Evolutionary conservation across 2,797 vertebrate species (phyloP).

Genomic region (Lemur catta): DNA sequence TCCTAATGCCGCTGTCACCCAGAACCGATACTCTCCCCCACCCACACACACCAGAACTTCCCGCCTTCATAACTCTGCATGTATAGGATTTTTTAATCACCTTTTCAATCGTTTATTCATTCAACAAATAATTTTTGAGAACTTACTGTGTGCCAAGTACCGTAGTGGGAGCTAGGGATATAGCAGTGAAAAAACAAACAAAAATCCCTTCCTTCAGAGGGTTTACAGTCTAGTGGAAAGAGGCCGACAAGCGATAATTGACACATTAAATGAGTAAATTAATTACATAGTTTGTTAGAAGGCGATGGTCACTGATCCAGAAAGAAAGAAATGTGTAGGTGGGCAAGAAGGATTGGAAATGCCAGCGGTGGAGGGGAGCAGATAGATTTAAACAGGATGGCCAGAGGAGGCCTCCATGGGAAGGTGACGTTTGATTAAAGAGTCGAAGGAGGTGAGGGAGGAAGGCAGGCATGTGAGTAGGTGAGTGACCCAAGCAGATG

Average conservation of each 20-base stretch:
- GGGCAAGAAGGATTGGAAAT: background rate
- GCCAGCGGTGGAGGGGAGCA: background rate
- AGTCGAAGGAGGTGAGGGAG: background rate
- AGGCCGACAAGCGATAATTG: background rate
- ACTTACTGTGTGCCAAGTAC: background rate
- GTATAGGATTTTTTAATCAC: background rate
- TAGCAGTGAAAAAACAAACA: background rate
- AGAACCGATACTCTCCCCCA: background rate
- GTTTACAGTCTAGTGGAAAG: background rate
- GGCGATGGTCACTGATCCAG: background rate
- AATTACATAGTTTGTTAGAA: background rate
- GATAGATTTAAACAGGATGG: background rate
- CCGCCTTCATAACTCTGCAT: background rate
- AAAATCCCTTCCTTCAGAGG: conserved; percentile 11
- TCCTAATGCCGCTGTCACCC: background rate
- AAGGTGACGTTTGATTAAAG: background rate
- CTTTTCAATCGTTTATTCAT: background rate
- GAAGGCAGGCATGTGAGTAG: background rate
- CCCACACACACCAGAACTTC: background rate
- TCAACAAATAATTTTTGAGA: background rate
- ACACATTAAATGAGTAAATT: background rate
- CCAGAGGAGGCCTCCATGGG: background rate
- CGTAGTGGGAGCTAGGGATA: background rate
- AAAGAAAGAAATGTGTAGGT: background rate
- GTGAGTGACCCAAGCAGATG: background rate